These are phyloP conservation scores for Clarias macrocephalus DNA, from an alignment of 2,113 vertebrate genomes.

Conservation along the genomic window DNA sequence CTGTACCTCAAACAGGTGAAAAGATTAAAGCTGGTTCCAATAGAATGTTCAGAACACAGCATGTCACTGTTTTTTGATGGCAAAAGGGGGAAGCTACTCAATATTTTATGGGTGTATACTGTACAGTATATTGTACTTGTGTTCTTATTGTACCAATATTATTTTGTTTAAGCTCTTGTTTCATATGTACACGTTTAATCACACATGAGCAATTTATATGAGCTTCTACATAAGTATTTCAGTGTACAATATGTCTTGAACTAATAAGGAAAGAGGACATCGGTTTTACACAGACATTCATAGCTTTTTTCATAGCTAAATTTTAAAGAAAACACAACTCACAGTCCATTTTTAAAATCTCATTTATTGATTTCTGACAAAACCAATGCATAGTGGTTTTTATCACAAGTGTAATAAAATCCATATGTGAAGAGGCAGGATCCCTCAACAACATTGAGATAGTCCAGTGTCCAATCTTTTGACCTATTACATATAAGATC, in stretches of 20 bases:
- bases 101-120: too few relatives aligned
- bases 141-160: too few relatives aligned
- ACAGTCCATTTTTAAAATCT: slow-evolving; percentile 14
- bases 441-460: not conserved
- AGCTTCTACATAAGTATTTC: not conserved
- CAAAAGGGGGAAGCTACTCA: too few relatives aligned
- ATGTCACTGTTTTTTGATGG: too few relatives aligned
- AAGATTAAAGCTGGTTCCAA: too few relatives aligned
- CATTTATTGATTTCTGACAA: slow-evolving; percentile 44
- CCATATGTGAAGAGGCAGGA: slow-evolving; percentile 21
- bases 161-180: too few relatives aligned
- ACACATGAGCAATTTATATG: not conserved
- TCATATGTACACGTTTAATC: too few relatives aligned
- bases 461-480: not conserved
- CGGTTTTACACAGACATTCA: not conserved
- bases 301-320: too few relatives aligned
- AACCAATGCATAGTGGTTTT: not conserved
- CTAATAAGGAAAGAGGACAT: not conserved
- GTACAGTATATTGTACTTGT: too few relatives aligned
- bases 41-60: too few relatives aligned
- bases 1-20: too few relatives aligned
- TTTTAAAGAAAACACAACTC: not conserved
- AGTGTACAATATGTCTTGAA: not conserved
- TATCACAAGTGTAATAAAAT: slow-evolving; percentile 57
- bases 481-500: not conserved